Evolutionary conservation across 2,888 invertebrate species (phyloP), one percentile per base, ranked within the genome.

Genomic region (Diabrotica balteata): DNA sequence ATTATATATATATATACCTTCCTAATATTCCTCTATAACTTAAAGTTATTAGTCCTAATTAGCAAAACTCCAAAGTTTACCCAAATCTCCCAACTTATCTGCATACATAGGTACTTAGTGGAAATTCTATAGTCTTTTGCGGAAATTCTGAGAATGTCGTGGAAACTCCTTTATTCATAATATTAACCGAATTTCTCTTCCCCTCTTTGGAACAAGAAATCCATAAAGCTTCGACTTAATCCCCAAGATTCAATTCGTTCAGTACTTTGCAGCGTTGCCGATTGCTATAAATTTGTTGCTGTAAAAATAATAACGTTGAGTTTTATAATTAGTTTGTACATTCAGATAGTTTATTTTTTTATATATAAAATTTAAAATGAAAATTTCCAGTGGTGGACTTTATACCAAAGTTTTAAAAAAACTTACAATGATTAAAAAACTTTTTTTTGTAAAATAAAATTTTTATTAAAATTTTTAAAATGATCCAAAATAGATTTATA

Each of bases 121-220:
- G 55, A 55, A 55, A 55, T 55, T 55, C 55, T 17, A 57, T 57
- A 57, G 55, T 57, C 43, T 10, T 57, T 57, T 57, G 55, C 11
- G 43, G 42, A 53, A 53, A 53, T 53, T 53, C 54, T 32, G 42
- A 43, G 43, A 44, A 57, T 57, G 11, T 57, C 55, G 43, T 57
- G 17, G 61, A 53, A 61, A 61, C 46, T 61, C 46, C 53, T 46
- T 61, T 61, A 61, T 61, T 53, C 53, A 46, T 46, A 52, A 60
- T 52, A 61, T 53, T 32, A 57, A 57, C 46, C 44, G 45, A 47
- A 47, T 9, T 46, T 47, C 47, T 10, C 47, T 47, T 47, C 47
- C 45, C 11, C 17, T 8, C 17, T 44, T 11, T 45, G n/a, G n/a
- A 45, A 57, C 43, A 42, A 45, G 45, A 57, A 57, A 57, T 57